These are phyloP conservation scores for Phataginus tricuspis DNA, from an alignment of 2,797 vertebrate genomes.

Conservation along the genomic window DNA sequence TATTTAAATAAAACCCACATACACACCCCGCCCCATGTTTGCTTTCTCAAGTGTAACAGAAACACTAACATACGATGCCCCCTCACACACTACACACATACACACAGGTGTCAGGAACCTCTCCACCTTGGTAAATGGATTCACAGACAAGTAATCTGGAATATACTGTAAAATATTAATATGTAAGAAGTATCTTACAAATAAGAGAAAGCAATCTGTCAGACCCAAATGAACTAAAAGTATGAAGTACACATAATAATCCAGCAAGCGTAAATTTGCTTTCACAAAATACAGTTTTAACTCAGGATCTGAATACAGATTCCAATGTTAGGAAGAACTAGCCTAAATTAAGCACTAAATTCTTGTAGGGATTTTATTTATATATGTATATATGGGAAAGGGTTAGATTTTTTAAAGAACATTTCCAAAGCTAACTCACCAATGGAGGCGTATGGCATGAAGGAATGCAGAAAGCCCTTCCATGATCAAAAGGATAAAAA, in stretches of 20 bases:
- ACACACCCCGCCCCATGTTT: rapidly evolving
- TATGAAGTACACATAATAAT: not conserved
- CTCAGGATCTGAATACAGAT: not conserved
- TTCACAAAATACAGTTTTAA: not conserved
- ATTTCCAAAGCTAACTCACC: conserved; percentile 85
- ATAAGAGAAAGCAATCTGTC: not conserved
- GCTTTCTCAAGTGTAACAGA: not conserved
- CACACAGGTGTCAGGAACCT: rapidly evolving
- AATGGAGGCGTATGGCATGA: conserved; percentile 97
- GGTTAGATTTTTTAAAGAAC: not conserved
- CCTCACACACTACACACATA: no score
- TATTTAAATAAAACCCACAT: not conserved
- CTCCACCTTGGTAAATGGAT: rapidly evolving
- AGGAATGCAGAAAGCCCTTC: conserved; percentile 98
- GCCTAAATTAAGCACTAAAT: rapidly evolving
- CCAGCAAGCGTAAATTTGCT: not conserved
- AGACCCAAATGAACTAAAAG: not conserved
- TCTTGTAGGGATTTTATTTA: not conserved
- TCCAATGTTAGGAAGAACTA: not conserved
- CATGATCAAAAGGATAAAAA: conserved; percentile 97
- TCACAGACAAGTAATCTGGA: not conserved
- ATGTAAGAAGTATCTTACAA: not conserved
- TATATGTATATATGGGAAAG: no score
- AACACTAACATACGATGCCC: rapidly evolving
- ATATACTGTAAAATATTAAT: rapidly evolving